Evolutionary conservation across 1,140 invertebrate species (phyloP), one percentile per base, ranked within the genome.

Genomic region (Epicauta chinensis): DNA sequence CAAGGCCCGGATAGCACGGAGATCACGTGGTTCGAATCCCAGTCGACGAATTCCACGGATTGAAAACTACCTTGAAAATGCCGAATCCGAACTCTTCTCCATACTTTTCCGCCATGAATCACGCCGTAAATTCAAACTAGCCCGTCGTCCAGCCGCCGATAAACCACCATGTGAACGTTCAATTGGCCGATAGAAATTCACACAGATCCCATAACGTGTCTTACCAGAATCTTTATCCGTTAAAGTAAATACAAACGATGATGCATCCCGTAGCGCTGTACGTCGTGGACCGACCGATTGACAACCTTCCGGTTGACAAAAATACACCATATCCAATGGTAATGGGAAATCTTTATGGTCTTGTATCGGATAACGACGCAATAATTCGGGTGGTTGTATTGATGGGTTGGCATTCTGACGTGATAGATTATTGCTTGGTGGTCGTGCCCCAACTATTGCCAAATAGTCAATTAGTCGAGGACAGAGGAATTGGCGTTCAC

Each of bases 271-370:
- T 15, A 88, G 72, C 37, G 87, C 87, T 37, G 86, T 88, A 55
- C 89, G 80, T 66, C 89, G 84, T 2, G 89, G 90, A 16, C 91
- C 93, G 37, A 93, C 86, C 57, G 84, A 93, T 48, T 91, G 82
- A 67, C 96, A 98, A 40, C 97, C 97, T 76, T 99, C 97, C 0
- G 97, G 97, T 73, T 99, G 97, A 70, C 97, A 99, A 75, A 99
- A 99, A 68, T 96, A 97, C 5, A 98, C 94, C 81, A 99, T 96
- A 74, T 99, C 97, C 62, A 94, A 75, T 1, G 97, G 94, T 53
- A 99, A 75, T 1, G 91, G 87, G 74, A 99, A 99, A 73, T 99
- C 97, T 68, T 89, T 86, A 72, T 99, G 97, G 73, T 99, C 96
- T 56, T 96, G 91, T 5, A 92, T 79, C 0, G 97, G 97, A 74